Evolutionary conservation across 2,888 invertebrate species (phyloP).

Genomic region (Plagodis dolabraria): DNA sequence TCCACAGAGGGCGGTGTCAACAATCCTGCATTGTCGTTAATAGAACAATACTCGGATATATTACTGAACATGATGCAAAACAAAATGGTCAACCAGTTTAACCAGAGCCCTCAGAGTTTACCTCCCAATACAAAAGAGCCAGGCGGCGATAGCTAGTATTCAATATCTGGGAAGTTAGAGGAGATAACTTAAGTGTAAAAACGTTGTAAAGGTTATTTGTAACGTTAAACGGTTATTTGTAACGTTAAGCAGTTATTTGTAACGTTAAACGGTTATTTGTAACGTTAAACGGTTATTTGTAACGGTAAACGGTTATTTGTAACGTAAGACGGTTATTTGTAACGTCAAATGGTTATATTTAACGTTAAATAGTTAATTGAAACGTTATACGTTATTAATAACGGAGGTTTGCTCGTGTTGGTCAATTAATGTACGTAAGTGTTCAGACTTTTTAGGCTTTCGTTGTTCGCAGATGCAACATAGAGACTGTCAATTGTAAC

Average conservation of each 20-base stretch:
- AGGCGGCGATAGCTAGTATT: slow-evolving; percentile 70
- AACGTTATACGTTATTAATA: too few relatives aligned
- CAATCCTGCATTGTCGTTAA: slow-evolving; percentile 80
- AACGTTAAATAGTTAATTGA: neutral
- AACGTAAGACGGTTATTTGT: slow-evolving; percentile 4
- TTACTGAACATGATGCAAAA: slow-evolving; percentile 84
- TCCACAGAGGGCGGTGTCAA: slow-evolving; percentile 61
- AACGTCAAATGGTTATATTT: neutral
- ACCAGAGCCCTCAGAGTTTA: slow-evolving; percentile 67
- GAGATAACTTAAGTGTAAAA: neutral
- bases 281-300: slow-evolving; percentile 7
- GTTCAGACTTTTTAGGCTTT: too few relatives aligned
- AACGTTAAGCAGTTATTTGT: slow-evolving; percentile 4
- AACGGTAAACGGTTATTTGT: neutral
- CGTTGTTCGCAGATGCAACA: too few relatives aligned
- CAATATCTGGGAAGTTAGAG: slow-evolving; percentile 1
- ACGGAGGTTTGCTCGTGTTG: too few relatives aligned
- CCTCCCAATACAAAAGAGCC: slow-evolving; percentile 64
- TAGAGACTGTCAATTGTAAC: too few relatives aligned
- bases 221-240: neutral
- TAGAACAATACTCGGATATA: slow-evolving; percentile 87
- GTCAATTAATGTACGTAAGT: too few relatives aligned
- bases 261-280: neutral
- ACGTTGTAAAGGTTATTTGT: neutral
- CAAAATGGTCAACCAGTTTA: slow-evolving; percentile 77